These are phyloP conservation scores for Gastrophryne carolinensis DNA, from an alignment of 2,797 vertebrate species.

Conservation along the genomic window DNA sequence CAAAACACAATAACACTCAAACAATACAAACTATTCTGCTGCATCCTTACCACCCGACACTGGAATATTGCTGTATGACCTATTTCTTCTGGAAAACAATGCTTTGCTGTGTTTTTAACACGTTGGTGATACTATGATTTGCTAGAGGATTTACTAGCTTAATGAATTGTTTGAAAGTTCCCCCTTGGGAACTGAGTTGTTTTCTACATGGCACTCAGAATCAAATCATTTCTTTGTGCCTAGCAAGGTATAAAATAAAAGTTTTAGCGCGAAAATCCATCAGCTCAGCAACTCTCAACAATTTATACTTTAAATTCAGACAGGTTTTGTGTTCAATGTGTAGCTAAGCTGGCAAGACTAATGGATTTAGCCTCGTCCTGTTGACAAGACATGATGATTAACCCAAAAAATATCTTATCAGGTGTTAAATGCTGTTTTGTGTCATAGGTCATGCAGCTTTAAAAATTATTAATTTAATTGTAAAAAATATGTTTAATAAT, in stretches of 20 bases:
- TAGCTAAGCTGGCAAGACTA: not conserved
- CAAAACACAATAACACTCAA: not conserved
- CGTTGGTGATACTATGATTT: conserved; percentile 24
- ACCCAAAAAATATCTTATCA: too few relatives aligned
- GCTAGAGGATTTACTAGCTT: conserved; percentile 38
- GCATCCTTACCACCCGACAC: not conserved
- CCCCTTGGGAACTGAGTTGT: not conserved
- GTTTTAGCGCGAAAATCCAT: not conserved
- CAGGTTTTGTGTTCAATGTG: not conserved
- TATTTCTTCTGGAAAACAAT: conserved; percentile 15
- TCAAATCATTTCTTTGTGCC: conserved; percentile 24
- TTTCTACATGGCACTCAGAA: conserved; percentile 28
- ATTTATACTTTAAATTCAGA: not conserved
- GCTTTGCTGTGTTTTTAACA: not conserved
- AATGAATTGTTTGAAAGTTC: conserved; percentile 43
- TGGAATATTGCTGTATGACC: not conserved
- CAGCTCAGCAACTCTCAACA: not conserved
- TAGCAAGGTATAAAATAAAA: conserved; percentile 16
- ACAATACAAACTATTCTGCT: not conserved
- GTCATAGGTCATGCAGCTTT: too few relatives aligned
- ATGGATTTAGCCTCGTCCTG: not conserved
- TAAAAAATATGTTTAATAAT: too few relatives aligned
- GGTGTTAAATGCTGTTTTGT: too few relatives aligned
- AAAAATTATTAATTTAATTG: too few relatives aligned
- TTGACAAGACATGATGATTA: too few relatives aligned